Base-by-base conservation (phyloP, 2,113 vertebrate species). In the Heterochromis multidens region DNA sequence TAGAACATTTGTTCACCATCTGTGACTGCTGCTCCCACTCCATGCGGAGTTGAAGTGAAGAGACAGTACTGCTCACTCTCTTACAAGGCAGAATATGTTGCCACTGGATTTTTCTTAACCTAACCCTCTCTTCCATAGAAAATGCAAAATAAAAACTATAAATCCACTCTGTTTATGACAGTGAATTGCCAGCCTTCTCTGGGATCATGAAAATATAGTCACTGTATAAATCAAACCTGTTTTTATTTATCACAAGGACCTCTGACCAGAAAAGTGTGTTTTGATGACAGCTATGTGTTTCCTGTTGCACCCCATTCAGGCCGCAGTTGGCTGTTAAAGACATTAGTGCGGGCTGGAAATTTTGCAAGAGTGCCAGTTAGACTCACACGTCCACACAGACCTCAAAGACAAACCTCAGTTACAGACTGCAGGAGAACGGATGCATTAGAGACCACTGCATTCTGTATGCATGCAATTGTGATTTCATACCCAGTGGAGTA, bases 1-100 rank as follows among this genome's bases (percentile, higher is more conserved):
- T 89, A 88, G 86, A 94, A 93, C 92, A 94, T 95, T 95, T 93
- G 94, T 94, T 94, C 91, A 89, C 92, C 92, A 93, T 95, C 92
- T 95, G 93, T 93, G 91, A 87, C 89, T 92, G 88, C 85, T 88
- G 90, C 90, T 94, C 90, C 88, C 88, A 90, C 89, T 88, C 90
- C 82, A 82, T 91, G 89, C 62, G 77, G 65, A 90, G 91, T 37
- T 74, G 82, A 90, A 87, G 91, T 74, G 83, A 91, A 92, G 87
- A 81, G 31, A 23, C 79, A 46, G 79, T 62, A n/a, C 46, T 59
- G 77, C 85, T 87, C 65, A 46, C 70, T 83, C 85, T 88, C 49
- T 57, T 77, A 46, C 62, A 82, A 76, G 79, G 57, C 21, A 82
- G 57, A 85, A 91, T 83, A 90, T 80, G 77, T 87, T 80, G 56